Percentiles rank a stretch among this genome's conserved stretches.
Conservation (phyloP, 2,797 vertebrate genomes). For the Borostomias antarcticus region DNA sequence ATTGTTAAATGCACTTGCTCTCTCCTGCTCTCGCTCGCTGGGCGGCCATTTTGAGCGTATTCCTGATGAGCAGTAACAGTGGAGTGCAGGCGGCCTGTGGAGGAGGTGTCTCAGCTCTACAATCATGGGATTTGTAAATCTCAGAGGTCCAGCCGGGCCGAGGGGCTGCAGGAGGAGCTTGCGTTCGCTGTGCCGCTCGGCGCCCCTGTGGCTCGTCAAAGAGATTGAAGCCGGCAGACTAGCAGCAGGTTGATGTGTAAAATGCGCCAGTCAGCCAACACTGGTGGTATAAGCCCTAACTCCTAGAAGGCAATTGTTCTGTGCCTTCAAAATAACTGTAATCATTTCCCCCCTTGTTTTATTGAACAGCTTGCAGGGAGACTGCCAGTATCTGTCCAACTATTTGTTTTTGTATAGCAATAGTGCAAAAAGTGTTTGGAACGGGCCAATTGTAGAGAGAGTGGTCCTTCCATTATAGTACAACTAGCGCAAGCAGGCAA, state of each 20-base stretch:
- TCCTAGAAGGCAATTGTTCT: conserved; percentile 48
- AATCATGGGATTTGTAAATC: conserved; percentile 25
- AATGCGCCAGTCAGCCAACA: conserved; percentile 42
- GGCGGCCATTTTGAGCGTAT: background rate
- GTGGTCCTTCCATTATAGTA: no score
- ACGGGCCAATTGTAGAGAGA: no score
- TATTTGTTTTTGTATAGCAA: background rate
- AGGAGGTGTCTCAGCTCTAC: background rate
- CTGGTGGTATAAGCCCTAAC: conserved; percentile 39
- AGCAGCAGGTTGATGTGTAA: conserved; percentile 60
- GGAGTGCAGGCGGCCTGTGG: background rate
- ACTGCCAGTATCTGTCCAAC: background rate
- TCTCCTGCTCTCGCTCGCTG: background rate
- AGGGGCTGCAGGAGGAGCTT: conserved; percentile 26
- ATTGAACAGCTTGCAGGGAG: conserved; percentile 45
- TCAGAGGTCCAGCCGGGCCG: conserved; percentile 3
- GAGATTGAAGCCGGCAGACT: conserved; percentile 56
- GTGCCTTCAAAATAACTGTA: conserved; percentile 30
- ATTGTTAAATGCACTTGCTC: no score
- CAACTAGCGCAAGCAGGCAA: no score
- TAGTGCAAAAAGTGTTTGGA: no score
- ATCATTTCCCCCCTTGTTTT: conserved; percentile 30
- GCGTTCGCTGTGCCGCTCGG: conserved; percentile 13
- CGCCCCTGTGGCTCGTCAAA: conserved; percentile 39
- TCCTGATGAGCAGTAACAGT: conserved; percentile 14